Conservation (phyloP, 2,113 vertebrate species). For the Malaclemys terrapin region DNA sequence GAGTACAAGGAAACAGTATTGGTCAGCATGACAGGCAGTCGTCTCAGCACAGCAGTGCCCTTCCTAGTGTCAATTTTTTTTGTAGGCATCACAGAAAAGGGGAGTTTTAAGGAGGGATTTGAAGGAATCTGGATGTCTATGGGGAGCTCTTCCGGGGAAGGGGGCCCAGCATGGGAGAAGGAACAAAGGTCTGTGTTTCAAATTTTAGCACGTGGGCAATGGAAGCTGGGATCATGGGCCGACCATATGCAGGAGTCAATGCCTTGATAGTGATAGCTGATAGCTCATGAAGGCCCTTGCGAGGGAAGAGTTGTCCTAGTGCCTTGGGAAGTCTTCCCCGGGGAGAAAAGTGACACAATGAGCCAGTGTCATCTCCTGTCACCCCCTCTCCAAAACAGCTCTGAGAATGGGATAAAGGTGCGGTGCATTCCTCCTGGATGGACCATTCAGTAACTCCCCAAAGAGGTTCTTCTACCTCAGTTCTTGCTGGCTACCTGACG, state of each 20-base stretch:
- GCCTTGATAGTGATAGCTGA: background rate
- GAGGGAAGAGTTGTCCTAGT: background rate
- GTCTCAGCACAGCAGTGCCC: no score
- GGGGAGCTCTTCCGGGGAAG: background rate
- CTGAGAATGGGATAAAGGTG: background rate
- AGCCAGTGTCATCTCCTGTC: background rate
- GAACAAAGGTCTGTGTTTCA: background rate
- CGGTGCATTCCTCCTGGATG: background rate
- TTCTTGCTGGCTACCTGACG: accelerated
- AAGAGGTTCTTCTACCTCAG: background rate
- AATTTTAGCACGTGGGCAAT: background rate
- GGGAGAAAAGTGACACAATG: background rate
- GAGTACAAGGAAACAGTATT: no score
- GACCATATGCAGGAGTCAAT: background rate
- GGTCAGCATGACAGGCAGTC: no score
- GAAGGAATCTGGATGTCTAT: background rate
- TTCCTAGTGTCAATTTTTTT: no score
- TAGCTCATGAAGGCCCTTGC: background rate
- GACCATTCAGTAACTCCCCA: background rate
- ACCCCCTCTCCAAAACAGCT: background rate
- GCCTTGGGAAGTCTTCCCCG: background rate
- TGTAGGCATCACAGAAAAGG: background rate
- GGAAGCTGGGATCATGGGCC: background rate
- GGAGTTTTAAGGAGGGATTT: background rate
- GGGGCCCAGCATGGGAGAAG: background rate